phyloP scores from a whole-genome alignment of 1,140 invertebrate species.

The Ceratina australensis region DNA sequence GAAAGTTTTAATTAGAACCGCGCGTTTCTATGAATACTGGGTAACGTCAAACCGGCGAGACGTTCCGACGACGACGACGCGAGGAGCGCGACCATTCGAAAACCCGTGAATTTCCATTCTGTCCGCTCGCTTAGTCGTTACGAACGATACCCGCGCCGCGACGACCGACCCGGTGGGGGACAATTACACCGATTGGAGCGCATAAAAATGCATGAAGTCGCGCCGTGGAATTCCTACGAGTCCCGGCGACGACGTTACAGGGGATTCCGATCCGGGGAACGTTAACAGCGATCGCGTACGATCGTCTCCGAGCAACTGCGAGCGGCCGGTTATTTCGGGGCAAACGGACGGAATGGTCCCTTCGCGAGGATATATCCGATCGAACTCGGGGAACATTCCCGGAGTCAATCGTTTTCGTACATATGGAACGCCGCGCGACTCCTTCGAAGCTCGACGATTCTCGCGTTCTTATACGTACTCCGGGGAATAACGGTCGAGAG shows the following conservation, averaged over 20 bases:
- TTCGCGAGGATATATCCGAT: constrained; percentile 13
- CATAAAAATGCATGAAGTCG: constrained; percentile 64
- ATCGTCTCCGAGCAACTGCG: constrained; percentile 35
- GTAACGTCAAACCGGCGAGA: constrained; percentile 22
- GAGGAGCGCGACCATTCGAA: constrained; percentile 42
- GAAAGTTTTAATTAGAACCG: too few species aligned
- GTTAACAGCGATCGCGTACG: constrained; percentile 12
- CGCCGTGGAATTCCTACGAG: constrained; percentile 41
- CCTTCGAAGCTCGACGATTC: not conserved
- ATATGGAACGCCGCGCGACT: constrained; percentile 11
- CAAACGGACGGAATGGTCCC: constrained; percentile 21
- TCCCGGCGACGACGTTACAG: constrained; percentile 26
- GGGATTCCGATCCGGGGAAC: not conserved
- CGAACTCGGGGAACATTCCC: not conserved
- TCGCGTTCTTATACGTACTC: not conserved
- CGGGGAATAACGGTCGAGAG: not conserved
- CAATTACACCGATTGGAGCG: constrained; percentile 59
- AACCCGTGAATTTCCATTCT: constrained; percentile 60
- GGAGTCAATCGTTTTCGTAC: not conserved
- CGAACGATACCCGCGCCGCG: constrained; percentile 21
- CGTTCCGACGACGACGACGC: constrained; percentile 17
- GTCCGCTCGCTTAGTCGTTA: constrained; percentile 55
- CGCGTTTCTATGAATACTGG: not conserved
- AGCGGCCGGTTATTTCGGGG: constrained; percentile 23
- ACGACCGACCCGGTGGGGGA: not conserved